phyloP scores from a whole-genome alignment of 1,140 invertebrate species.

The Pachyrhynchus sulphureomaculatus region DNA sequence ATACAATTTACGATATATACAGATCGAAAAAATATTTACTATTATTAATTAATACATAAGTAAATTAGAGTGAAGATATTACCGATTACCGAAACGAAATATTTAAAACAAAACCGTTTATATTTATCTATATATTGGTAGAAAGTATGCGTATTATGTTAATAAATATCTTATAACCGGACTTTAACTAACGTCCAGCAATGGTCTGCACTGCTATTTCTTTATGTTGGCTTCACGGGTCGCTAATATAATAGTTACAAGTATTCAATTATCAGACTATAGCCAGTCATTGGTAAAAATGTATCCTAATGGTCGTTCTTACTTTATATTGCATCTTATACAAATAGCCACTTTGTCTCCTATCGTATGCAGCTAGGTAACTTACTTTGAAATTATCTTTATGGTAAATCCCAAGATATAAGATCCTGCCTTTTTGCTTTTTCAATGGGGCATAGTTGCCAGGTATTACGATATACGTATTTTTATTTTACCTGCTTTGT shows the following conservation, averaged over 20 bases:
- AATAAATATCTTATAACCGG: conserved; percentile 29
- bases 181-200: conserved; percentile 9
- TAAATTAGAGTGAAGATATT: conserved; percentile 13
- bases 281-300: neutral
- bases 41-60: neutral
- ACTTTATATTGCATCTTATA: too few species aligned
- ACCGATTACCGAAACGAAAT: conserved; percentile 8
- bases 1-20: too few species aligned
- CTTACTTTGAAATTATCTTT: too few species aligned
- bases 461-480: too few species aligned
- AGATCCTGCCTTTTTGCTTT: too few species aligned
- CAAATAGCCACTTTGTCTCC: too few species aligned
- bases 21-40: conserved; percentile 1
- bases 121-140: conserved; percentile 19
- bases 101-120: conserved; percentile 10
- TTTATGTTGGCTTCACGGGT: conserved; percentile 25
- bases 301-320: too few species aligned
- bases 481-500: too few species aligned
- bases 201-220: conserved; percentile 19
- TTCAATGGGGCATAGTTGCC: too few species aligned
- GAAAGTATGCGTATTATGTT: conserved; percentile 30
- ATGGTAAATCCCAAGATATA: too few species aligned
- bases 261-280: conserved; percentile 15
- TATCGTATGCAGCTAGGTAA: too few species aligned
- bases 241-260: conserved; percentile 29